phyloP scores from a whole-genome alignment of 2,113 vertebrate species.

The Muntiacus muntjak region DNA sequence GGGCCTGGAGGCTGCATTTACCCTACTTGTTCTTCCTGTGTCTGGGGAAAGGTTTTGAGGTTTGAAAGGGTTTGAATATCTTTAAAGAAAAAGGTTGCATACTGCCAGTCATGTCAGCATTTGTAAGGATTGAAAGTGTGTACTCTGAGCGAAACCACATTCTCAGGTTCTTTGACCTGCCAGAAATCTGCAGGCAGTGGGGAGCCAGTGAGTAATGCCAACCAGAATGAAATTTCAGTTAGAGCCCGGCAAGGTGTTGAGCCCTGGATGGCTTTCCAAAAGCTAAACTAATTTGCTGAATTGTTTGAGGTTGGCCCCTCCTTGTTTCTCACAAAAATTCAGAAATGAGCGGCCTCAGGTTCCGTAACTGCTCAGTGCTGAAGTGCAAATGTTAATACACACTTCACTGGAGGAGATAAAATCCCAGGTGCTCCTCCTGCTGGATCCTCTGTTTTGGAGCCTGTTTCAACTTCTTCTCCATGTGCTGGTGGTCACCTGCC shows the following conservation, averaged over 20 bases:
- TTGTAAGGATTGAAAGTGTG: slow-evolving; percentile 51
- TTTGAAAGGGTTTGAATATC: slow-evolving; percentile 68
- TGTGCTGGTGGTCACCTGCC: not conserved
- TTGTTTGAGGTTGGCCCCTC: slow-evolving; percentile 39
- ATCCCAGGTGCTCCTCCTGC: not conserved
- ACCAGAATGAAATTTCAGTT: slow-evolving; percentile 39
- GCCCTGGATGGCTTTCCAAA: slow-evolving; percentile 47
- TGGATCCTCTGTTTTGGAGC: not conserved
- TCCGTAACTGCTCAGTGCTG: not conserved
- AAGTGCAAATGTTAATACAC: not conserved
- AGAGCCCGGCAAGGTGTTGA: slow-evolving; percentile 12
- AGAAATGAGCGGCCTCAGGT: slow-evolving; percentile 20
- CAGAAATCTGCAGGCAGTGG: slow-evolving; percentile 38
- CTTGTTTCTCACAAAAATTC: slow-evolving; percentile 37
- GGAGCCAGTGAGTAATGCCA: not conserved
- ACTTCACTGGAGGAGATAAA: not conserved
- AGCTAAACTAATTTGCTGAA: not conserved
- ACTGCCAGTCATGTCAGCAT: slow-evolving; percentile 37
- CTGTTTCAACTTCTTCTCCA: not conserved
- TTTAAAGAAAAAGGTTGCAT: slow-evolving; percentile 65
- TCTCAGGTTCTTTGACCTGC: slow-evolving; percentile 55
- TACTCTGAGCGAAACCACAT: slow-evolving; percentile 48
- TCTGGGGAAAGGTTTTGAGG: slow-evolving; percentile 74
- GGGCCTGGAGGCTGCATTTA: slow-evolving; percentile 37
- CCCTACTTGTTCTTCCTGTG: slow-evolving; percentile 71